phyloP scores from a whole-genome alignment of 1,140 invertebrate species.

The Drosophila virilis region DNA sequence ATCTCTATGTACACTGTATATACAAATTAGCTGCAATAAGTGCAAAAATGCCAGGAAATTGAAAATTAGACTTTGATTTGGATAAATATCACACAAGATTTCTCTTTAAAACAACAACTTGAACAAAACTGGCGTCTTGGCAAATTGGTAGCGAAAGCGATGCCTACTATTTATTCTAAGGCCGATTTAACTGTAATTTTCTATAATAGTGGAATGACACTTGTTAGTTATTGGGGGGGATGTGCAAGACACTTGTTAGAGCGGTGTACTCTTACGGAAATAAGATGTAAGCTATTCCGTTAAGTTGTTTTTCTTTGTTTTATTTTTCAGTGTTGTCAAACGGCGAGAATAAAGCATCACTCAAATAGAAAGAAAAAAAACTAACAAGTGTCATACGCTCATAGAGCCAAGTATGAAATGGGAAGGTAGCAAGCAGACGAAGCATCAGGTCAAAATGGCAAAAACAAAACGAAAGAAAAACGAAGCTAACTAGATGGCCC shows the following conservation, averaged over 20 bases:
- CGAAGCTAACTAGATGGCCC: constrained; percentile 30
- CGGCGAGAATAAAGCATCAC: not conserved
- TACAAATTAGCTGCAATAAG: constrained; percentile 80
- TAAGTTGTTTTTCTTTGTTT: not conserved
- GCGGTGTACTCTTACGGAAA: not conserved
- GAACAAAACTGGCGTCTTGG: constrained; percentile 28
- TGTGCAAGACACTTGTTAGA: not conserved
- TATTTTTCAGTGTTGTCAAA: constrained; percentile 2
- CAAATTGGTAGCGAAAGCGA: constrained; percentile 11
- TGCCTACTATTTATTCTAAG: constrained; percentile 25
- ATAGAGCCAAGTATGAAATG: constrained; percentile 12
- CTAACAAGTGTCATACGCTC: constrained; percentile 31
- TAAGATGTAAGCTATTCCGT: not conserved
- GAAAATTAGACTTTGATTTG: constrained; percentile 33
- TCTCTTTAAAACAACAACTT: constrained; percentile 34
- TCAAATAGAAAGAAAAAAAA: constrained; percentile 2
- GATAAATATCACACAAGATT: constrained; percentile 39
- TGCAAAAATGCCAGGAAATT: not conserved
- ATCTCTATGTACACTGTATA: constrained; percentile 85
- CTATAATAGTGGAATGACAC: constrained; percentile 1
- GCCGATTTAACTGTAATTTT: not conserved
- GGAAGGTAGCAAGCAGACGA: constrained; percentile 25
- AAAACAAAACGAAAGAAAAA: constrained; percentile 9
- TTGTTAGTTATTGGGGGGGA: constrained; percentile 1
- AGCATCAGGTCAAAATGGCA: constrained; percentile 14